Evolutionary conservation across 2,888 invertebrate genomes (phyloP).

Genomic region (Papilio gigon): DNA sequence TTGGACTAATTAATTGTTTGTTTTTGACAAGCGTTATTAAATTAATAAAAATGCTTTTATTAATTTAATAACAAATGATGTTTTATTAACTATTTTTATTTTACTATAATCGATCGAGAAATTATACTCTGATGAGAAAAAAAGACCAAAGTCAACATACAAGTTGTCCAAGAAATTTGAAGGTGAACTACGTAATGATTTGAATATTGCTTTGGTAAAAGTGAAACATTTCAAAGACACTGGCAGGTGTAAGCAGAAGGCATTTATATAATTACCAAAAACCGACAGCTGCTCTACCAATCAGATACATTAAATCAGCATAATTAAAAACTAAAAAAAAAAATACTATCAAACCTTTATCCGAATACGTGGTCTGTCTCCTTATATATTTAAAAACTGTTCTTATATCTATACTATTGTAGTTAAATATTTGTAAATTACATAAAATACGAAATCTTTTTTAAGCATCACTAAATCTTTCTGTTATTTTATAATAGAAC

Average conservation of each 20-base stretch:
- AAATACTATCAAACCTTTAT: neutral
- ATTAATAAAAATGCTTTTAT: no score
- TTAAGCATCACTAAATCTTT: no score
- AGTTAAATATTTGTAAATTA: no score
- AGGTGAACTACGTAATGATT: slow-evolving; percentile 10
- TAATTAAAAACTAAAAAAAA: slow-evolving; percentile 3
- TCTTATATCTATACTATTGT: no score
- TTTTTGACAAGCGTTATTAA: no score
- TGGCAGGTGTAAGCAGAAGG: slow-evolving; percentile 23
- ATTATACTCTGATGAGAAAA: no score
- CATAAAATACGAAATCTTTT: no score
- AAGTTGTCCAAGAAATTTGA: neutral
- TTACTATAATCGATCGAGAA: no score
- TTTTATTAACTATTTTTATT: no score
- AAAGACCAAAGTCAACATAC: neutral
- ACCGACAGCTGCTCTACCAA: slow-evolving; percentile 12
- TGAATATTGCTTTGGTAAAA: slow-evolving; percentile 10
- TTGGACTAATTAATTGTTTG: no score
- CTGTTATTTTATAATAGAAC: no score
- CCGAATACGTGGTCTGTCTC: neutral
- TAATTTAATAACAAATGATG: no score
- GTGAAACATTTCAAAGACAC: neutral
- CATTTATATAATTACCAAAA: slow-evolving; percentile 23
- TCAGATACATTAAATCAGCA: slow-evolving; percentile 14
- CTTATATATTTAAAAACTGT: neutral